Percentiles rank a stretch among this genome's conserved stretches.
These are phyloP conservation scores for Rhinoderma darwinii DNA, from an alignment of 2,113 vertebrate species.

Conservation along the genomic window DNA sequence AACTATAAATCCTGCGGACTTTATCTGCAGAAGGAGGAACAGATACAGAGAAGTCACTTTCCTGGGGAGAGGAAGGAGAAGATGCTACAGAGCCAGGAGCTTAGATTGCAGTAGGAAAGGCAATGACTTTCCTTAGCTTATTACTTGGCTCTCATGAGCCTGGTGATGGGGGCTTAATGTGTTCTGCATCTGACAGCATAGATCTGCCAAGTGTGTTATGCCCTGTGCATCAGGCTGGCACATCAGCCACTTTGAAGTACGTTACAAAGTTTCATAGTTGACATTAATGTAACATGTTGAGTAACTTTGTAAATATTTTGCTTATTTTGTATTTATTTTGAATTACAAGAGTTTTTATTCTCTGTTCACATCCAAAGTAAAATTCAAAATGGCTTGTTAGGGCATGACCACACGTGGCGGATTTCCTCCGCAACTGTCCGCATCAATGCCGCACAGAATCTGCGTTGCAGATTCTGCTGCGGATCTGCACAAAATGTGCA, in stretches of 20 bases:
- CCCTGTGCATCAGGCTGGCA: background rate
- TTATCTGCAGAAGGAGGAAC: conserved; percentile 41
- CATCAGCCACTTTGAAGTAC: background rate
- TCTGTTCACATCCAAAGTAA: background rate
- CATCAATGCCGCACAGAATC: too few relatives aligned
- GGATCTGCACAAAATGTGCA: too few relatives aligned
- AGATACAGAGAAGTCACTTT: conserved; percentile 49
- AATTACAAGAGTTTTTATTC: too few relatives aligned
- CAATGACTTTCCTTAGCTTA: conserved; percentile 34
- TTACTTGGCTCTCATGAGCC: conserved; percentile 17
- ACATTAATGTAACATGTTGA: background rate
- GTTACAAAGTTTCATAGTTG: background rate
- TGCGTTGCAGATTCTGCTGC: too few relatives aligned
- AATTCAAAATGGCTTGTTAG: too few relatives aligned
- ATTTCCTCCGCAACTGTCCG: too few relatives aligned
- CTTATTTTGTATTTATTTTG: background rate
- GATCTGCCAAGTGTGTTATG: conserved; percentile 16
- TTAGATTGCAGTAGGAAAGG: conserved; percentile 22
- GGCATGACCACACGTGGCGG: too few relatives aligned
- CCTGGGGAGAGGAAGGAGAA: conserved; percentile 10
- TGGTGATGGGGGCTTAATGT: background rate
- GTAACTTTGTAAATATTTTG: background rate
- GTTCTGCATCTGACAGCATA: background rate
- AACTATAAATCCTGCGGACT: conserved; percentile 56
- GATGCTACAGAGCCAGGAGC: conserved; percentile 19